phyloP scores from a whole-genome alignment of 2,113 vertebrate genomes.

The Oceanodroma tethys region DNA sequence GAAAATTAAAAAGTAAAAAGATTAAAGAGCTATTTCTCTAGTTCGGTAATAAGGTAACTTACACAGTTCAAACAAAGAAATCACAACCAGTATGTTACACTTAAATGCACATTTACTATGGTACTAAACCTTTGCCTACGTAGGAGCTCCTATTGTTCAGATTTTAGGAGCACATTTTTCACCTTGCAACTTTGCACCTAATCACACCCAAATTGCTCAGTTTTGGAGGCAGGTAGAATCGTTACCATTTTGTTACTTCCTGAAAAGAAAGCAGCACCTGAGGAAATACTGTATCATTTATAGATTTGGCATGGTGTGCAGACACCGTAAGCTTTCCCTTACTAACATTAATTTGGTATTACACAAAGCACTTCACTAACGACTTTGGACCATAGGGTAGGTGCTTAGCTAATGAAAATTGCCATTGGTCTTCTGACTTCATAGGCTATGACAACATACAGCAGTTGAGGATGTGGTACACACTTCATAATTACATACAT shows the following conservation, averaged over 20 bases:
- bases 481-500: neutral
- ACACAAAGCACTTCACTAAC: neutral
- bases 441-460: neutral
- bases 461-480: neutral
- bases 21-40: neutral
- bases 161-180: neutral
- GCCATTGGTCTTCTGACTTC: neutral
- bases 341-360: neutral
- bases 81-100: neutral
- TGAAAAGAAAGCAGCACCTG: neutral
- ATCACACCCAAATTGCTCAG: neutral
- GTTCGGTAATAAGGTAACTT: neutral
- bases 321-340: neutral
- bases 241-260: neutral
- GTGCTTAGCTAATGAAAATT: neutral
- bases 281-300: neutral
- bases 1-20: slow-evolving; percentile 39
- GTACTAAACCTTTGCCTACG: neutral
- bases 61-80: neutral
- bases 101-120: neutral
- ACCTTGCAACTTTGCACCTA: neutral
- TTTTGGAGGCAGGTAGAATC: neutral
- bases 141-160: neutral
- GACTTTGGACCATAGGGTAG: neutral
- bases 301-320: neutral